Evolutionary conservation across 37 sponge, comb jelly and placozoan species (phyloP).

Genomic region (Aplysina aerophoba): DNA sequence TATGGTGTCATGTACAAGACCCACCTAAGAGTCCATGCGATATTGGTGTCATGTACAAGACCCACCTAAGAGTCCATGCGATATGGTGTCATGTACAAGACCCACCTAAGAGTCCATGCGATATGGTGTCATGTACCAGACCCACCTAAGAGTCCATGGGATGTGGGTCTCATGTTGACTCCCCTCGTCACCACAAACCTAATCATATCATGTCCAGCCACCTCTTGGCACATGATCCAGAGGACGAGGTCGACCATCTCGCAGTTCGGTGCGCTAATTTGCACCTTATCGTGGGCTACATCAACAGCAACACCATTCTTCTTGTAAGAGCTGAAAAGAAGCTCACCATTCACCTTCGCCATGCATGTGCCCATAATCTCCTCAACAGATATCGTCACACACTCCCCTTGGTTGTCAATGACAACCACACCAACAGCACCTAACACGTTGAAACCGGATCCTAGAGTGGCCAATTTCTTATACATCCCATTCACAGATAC

Average conservation of each 20-base stretch:
- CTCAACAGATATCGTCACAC: constrained; percentile 39
- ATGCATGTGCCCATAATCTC: constrained; percentile 20
- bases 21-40: no score
- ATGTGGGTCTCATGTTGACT: constrained; percentile 64
- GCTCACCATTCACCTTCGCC: constrained; percentile 1
- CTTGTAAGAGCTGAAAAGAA: not conserved
- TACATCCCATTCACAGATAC: constrained; percentile 68
- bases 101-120: not conserved
- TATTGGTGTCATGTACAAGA: not conserved
- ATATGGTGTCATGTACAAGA: not conserved
- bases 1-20: no score
- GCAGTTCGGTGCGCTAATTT: constrained; percentile 73
- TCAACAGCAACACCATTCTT: constrained; percentile 30
- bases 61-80: not conserved
- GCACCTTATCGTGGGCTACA: constrained; percentile 21
- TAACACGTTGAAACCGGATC: constrained; percentile 43
- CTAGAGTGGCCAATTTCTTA: constrained; percentile 27
- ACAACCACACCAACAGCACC: constrained; percentile 54
- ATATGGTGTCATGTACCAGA: not conserved
- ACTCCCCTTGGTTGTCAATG: constrained; percentile 21
- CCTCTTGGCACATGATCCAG: constrained; percentile 61
- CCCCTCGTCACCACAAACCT: constrained; percentile 52
- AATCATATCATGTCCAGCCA: constrained; percentile 45
- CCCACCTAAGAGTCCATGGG: constrained; percentile 81
- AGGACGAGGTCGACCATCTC: constrained; percentile 56